Percentiles rank a stretch among this genome's conserved stretches.
phyloP scores from a whole-genome alignment of 2,797 vertebrate genomes.

The Champsocephalus esox region DNA sequence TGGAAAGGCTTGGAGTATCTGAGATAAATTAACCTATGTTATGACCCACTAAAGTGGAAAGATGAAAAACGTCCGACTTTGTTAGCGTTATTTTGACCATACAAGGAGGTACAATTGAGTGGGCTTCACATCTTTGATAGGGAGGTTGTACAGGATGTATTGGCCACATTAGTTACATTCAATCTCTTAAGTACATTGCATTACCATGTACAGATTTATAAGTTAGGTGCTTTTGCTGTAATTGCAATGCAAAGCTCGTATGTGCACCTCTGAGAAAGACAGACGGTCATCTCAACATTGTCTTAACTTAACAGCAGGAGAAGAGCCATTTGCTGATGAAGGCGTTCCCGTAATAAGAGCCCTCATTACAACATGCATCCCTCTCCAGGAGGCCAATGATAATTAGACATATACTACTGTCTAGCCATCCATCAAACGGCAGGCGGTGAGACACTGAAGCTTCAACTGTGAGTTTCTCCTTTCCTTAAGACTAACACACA shows the following conservation, averaged over 20 bases:
- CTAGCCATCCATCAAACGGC: conserved; percentile 73
- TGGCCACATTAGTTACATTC: background rate
- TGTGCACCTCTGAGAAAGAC: conserved; percentile 34
- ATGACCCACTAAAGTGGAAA: too few relatives aligned
- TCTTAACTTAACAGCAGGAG: conserved; percentile 61
- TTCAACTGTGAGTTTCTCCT: conserved; percentile 19
- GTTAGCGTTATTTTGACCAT: too few relatives aligned
- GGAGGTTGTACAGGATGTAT: background rate
- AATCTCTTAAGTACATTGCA: background rate
- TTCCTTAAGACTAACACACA: conserved; percentile 21
- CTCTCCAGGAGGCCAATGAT: conserved; percentile 76
- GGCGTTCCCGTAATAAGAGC: conserved; percentile 63
- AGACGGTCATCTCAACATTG: conserved; percentile 33
- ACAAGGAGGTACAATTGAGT: too few relatives aligned
- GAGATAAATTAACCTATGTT: too few relatives aligned
- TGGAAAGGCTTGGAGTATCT: too few relatives aligned
- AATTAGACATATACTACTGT: conserved; percentile 70
- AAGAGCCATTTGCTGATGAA: conserved; percentile 58
- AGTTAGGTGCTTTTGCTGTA: background rate
- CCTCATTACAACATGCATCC: conserved; percentile 61
- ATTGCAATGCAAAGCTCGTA: background rate
- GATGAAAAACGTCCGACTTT: too few relatives aligned
- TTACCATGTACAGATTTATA: background rate
- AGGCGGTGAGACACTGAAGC: conserved; percentile 58
- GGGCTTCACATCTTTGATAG: too few relatives aligned